Base-by-base conservation (phyloP, 2,797 vertebrate genomes). In the Lophius americanus region DNA sequence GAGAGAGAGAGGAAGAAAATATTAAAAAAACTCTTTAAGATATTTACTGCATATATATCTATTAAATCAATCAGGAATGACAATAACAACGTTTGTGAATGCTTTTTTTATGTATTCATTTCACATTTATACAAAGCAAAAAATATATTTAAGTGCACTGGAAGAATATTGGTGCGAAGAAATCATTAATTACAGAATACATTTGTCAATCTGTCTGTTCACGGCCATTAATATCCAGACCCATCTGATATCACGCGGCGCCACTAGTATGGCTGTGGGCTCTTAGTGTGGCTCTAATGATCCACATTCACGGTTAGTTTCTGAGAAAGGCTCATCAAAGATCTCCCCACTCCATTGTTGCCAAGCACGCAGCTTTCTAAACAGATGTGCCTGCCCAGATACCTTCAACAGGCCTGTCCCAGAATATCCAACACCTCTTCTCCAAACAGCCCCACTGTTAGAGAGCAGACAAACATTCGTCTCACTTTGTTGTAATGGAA, bases 401-500 rank as follows among this genome's bases (percentile, higher is more conserved):
- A 76, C 70, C 33, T 75, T 83, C 51, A 82, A 81, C 75, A 83
- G 56, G 44, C 60, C 12, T 7, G 48, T 60, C 66, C 63, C 51
- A 64, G 57, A 82, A 75, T 75, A 69, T 59, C 43, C 57, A 42
- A 66, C 70, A 70, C 51, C 62, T 46, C 0, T 46, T 46, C 67
- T 68, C 48, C 41, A 44, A 82, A 76, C 63, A 46, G 41, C 23
- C 38, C 12, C 35, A 11, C 60, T 0, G 63, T 57, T 52, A 60
- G 42, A 85, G 63, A 67, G 70, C 38, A 2, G 66, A 41, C 53
- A 85, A 84, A 83, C 72, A 88, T 84, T 81, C 64, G 68, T 23
- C 69, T 53, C 42, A 35, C 4, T 5, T 7, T 55, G n/a, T 3
- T 70, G 51, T 37, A 66, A 81, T 70, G 73, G 73, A 85, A 73